Conservation (phyloP, 2,113 vertebrate species). For the Cyphomyrus plagiostoma region DNA sequence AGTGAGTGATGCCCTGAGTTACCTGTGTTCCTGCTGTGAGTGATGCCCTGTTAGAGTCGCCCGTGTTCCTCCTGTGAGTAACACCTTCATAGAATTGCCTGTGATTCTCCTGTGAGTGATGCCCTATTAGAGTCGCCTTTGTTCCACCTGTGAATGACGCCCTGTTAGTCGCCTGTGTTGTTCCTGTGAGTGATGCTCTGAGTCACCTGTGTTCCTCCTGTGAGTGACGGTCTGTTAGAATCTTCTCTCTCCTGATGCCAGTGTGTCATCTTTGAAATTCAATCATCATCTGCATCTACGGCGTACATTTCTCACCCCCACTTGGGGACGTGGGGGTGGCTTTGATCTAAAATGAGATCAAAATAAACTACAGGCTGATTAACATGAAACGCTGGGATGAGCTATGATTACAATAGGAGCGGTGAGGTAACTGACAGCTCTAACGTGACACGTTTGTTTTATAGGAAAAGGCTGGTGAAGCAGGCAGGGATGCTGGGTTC, state of each 20-base stretch:
- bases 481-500: neutral
- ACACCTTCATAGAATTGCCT: neutral
- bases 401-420: no score
- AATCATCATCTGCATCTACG: conserved; percentile 50
- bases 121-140: neutral
- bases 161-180: neutral
- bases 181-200: neutral
- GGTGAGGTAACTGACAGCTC: neutral
- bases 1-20: conserved; percentile 42
- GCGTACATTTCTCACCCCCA: conserved; percentile 35
- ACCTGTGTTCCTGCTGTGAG: conserved; percentile 1
- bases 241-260: conserved; percentile 44
- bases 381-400: neutral
- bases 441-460: neutral
- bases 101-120: neutral
- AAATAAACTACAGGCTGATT: neutral
- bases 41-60: neutral
- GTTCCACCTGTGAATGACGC: neutral
- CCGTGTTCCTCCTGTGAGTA: neutral
- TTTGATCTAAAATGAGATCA: neutral
- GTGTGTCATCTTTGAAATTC: conserved; percentile 49
- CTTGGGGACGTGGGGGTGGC: conserved; percentile 11
- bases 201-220: neutral
- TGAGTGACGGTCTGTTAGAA: neutral
- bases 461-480: neutral